phyloP scores from a whole-genome alignment of 2,113 vertebrate genomes.

The Halcyon malimbica region DNA sequence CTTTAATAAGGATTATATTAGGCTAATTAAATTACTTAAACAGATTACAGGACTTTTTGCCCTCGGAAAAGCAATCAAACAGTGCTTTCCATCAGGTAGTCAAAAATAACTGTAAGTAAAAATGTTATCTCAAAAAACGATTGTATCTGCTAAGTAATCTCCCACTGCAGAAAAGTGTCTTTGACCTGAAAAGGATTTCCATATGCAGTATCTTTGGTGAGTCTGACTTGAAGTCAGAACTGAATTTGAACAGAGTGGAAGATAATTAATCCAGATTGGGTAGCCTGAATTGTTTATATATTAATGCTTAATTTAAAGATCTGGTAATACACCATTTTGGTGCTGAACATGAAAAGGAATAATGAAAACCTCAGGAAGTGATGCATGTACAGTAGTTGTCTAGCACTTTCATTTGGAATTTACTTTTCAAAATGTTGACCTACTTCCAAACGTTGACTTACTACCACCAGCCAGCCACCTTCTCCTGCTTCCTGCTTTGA shows the following conservation, averaged over 20 bases:
- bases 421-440: neutral
- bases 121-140: neutral
- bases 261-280: neutral
- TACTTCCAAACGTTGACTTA: neutral
- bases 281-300: neutral
- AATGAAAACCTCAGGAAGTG: neutral
- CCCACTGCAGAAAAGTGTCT: neutral
- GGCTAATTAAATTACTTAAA: neutral
- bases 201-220: neutral
- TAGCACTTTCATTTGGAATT: neutral
- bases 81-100: neutral
- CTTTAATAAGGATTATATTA: neutral
- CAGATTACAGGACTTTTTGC: neutral
- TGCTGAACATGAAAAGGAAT: neutral
- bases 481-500: neutral
- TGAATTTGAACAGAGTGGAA: neutral
- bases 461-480: neutral
- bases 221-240: neutral
- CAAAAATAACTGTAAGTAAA: neutral
- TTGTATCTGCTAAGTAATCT: neutral
- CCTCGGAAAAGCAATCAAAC: neutral
- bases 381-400: neutral
- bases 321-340: neutral
- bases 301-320: neutral
- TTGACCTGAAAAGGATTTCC: neutral